Evolutionary conservation across 2,888 invertebrate species (phyloP).

Genomic region (Eubasilissa splendida): DNA sequence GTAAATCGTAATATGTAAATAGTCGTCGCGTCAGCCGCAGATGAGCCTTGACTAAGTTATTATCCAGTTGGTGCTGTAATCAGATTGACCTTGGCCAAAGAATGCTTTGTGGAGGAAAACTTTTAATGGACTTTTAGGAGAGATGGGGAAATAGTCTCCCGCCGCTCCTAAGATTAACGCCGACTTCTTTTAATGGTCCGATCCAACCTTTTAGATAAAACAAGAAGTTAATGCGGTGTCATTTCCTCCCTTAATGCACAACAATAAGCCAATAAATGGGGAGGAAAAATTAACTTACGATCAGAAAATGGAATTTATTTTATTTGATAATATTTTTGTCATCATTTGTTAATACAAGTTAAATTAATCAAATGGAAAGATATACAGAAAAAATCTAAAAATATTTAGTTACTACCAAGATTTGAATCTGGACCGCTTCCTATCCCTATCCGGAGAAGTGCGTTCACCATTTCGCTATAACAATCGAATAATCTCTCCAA

Average conservation of each 20-base stretch:
- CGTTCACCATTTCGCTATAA: too few species aligned
- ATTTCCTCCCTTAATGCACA: constrained; percentile 8
- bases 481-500: too few species aligned
- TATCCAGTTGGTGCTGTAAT: background rate
- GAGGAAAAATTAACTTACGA: background rate
- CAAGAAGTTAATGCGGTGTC: constrained; percentile 8
- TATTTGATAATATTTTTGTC: too few species aligned
- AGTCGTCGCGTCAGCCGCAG: background rate
- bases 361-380: too few species aligned
- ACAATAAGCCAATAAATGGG: background rate
- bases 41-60: too few species aligned
- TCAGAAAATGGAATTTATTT: too few species aligned
- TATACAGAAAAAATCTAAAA: too few species aligned
- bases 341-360: too few species aligned
- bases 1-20: background rate
- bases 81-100: constrained; percentile 29
- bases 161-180: constrained; percentile 24
- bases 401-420: too few species aligned
- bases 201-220: constrained; percentile 9
- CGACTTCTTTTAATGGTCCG: constrained; percentile 25
- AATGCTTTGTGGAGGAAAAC: constrained; percentile 22
- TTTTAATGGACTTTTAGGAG: constrained; percentile 23
- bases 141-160: constrained; percentile 17
- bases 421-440: too few species aligned
- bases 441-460: too few species aligned